Conservation (phyloP, 2,797 vertebrate species). For the Ctenopoma kingsleyae region DNA sequence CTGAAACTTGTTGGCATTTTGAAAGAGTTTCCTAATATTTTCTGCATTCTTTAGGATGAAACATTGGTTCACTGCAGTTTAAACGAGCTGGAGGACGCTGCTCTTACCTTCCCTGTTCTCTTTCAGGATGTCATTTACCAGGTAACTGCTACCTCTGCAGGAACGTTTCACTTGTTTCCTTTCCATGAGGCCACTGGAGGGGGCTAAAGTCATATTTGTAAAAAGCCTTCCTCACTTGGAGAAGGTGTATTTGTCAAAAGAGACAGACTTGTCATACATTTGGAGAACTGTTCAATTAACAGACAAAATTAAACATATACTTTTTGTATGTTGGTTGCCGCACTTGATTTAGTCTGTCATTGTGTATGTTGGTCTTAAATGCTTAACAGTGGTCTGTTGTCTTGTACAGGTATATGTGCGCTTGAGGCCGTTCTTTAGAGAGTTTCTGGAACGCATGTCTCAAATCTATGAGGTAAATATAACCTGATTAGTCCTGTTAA, state of each 20-base stretch:
- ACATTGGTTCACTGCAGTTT: conserved; percentile 98
- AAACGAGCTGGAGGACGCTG: conserved; percentile 98
- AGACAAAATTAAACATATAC: background rate
- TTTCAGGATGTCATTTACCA: conserved; percentile 99
- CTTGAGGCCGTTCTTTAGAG: conserved; percentile 97
- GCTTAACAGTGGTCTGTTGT: conserved; percentile 15
- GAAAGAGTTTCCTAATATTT: background rate
- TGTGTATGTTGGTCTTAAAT: background rate
- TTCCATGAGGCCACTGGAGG: conserved; percentile 61
- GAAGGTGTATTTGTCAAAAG: background rate
- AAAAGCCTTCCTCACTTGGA: background rate
- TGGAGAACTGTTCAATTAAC: background rate
- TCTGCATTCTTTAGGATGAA: conserved; percentile 88
- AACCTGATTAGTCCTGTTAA: background rate
- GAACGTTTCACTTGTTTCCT: fast-evolving
- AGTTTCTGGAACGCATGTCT: conserved; percentile 99
- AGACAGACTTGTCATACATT: background rate
- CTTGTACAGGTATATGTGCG: conserved; percentile 93
- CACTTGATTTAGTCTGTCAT: background rate
- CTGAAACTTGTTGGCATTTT: background rate
- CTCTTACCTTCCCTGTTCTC: conserved; percentile 97
- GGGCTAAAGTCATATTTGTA: conserved; percentile 22
- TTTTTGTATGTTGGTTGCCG: background rate
- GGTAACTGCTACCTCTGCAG: conserved; percentile 74
- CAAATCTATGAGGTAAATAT: conserved; percentile 96